Evolutionary conservation across 64 coral and sea anemone species (phyloP).

Genomic region (Catalaphyllia jardinei): DNA sequence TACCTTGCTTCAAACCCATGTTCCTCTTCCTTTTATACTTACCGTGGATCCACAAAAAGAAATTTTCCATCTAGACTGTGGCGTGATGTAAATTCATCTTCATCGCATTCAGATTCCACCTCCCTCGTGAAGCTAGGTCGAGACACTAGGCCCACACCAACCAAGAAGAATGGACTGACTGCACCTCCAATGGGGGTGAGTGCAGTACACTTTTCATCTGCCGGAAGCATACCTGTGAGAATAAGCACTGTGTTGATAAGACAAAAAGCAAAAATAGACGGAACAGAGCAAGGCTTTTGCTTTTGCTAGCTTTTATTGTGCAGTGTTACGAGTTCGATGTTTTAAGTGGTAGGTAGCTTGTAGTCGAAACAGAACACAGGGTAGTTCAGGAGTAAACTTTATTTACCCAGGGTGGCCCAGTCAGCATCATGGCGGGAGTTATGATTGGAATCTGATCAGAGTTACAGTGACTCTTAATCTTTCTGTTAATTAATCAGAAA

Average conservation of each 20-base stretch:
- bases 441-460: too few relatives aligned
- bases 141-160: constrained; percentile 45
- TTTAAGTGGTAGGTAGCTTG: too few relatives aligned
- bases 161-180: constrained; percentile 12
- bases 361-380: too few relatives aligned
- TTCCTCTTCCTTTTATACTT: not conserved
- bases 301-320: too few relatives aligned
- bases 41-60: constrained; percentile 74
- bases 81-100: constrained; percentile 58
- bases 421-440: too few relatives aligned
- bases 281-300: too few relatives aligned
- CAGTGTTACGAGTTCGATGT: too few relatives aligned
- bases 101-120: not conserved
- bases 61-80: constrained; percentile 86
- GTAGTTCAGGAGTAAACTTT: too few relatives aligned
- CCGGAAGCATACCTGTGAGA: not conserved
- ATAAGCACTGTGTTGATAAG: not conserved
- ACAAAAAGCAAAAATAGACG: too few relatives aligned
- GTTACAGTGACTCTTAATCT: too few relatives aligned
- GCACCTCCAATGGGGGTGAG: not conserved
- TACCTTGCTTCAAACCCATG: not conserved
- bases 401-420: too few relatives aligned
- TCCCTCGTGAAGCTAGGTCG: constrained; percentile 23
- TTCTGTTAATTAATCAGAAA: too few relatives aligned
- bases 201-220: not conserved